These are phyloP conservation scores for Pachyrhynchus sulphureomaculatus DNA, from an alignment of 1,140 invertebrate species.

Conservation along the genomic window DNA sequence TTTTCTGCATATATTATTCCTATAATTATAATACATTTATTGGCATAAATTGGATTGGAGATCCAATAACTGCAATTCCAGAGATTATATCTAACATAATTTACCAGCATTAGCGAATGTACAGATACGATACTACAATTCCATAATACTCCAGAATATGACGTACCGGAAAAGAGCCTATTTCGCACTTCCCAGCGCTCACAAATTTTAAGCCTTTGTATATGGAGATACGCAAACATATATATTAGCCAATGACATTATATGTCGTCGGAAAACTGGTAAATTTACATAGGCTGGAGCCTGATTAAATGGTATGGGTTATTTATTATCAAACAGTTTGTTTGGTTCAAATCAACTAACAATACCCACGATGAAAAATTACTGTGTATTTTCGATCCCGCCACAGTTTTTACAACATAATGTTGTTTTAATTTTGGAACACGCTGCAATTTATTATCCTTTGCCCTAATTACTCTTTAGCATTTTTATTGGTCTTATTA, in stretches of 20 bases:
- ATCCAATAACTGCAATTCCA: no score
- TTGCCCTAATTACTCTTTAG: not conserved
- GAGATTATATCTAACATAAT: no score
- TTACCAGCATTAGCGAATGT: not conserved
- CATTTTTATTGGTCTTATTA: not conserved
- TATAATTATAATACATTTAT: no score
- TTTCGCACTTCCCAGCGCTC: conserved; percentile 7
- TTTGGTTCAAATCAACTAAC: conserved; percentile 5
- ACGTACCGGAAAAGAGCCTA: conserved; percentile 6
- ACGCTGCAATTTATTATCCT: no score
- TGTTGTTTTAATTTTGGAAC: no score
- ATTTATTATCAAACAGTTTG: conserved; percentile 30
- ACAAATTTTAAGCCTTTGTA: conserved; percentile 19
- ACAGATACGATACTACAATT: conserved; percentile 18
- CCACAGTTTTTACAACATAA: no score
- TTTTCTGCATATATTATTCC: no score
- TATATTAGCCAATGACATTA: conserved; percentile 23
- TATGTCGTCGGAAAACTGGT: conserved; percentile 21
- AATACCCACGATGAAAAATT: not conserved
- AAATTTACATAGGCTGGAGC: conserved; percentile 26
- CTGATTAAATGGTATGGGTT: conserved; percentile 34
- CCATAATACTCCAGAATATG: conserved; percentile 18
- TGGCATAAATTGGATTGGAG: no score
- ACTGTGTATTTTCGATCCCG: no score
- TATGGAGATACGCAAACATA: conserved; percentile 19